Percentiles rank a stretch among this genome's conserved stretches.
Evolutionary conservation across 2,113 vertebrate genomes (phyloP).

Genomic region (Lepus europaeus): DNA sequence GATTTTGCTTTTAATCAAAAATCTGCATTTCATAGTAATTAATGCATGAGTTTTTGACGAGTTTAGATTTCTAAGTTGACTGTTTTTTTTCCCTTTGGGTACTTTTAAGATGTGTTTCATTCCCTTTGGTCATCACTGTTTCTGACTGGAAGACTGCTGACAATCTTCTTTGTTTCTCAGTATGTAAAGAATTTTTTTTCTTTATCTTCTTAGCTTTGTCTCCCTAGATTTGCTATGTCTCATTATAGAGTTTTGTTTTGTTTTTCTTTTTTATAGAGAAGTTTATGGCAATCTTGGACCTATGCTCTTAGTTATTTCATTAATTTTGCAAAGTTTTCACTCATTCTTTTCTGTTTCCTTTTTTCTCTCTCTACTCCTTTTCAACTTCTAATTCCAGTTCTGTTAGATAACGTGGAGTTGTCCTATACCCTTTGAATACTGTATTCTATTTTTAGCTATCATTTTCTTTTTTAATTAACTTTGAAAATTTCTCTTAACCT

Average conservation of each 20-base stretch:
- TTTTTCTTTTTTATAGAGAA: background rate
- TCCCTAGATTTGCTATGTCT: background rate
- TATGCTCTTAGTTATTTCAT: background rate
- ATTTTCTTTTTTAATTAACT: background rate
- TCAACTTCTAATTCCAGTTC: background rate
- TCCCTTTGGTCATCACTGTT: accelerated
- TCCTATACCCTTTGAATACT: background rate
- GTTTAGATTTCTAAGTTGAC: background rate
- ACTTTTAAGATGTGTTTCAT: no score
- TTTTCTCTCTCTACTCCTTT: background rate
- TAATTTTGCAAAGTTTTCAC: background rate
- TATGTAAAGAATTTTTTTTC: no score
- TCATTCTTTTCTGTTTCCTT: background rate
- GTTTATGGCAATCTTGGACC: background rate
- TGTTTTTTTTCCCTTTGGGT: background rate
- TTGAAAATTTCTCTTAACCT: background rate
- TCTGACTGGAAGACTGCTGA: no score
- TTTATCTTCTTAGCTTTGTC: no score
- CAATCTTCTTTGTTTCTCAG: background rate
- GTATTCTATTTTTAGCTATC: background rate
- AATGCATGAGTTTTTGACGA: background rate
- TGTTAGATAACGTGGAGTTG: background rate
- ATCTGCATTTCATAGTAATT: background rate
- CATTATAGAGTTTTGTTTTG: no score
- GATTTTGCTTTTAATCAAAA: background rate